These are phyloP conservation scores for Neoascia interrupta DNA, from an alignment of 2,888 invertebrate species.

Conservation along the genomic window DNA sequence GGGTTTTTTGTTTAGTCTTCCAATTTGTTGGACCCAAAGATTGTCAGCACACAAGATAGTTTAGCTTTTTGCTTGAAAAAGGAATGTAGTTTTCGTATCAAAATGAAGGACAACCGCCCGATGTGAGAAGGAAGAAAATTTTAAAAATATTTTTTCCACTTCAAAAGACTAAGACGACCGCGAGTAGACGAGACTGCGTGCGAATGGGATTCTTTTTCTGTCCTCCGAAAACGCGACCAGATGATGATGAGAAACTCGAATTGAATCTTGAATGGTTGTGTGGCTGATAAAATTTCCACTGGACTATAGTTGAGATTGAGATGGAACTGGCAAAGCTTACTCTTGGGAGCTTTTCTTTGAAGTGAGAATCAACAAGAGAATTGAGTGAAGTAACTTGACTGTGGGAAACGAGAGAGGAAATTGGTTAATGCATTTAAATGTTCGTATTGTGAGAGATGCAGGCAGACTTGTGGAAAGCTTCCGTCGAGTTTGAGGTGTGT, in stretches of 20 bases:
- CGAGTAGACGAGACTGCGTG: conserved; percentile 51
- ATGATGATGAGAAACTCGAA: conserved; percentile 63
- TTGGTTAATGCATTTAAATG: no score
- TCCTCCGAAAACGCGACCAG: conserved; percentile 61
- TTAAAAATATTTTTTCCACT: conserved; percentile 30
- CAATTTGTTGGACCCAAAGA: background rate
- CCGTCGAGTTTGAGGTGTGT: no score
- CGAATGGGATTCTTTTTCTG: conserved; percentile 60
- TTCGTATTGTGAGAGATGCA: no score
- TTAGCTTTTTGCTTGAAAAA: background rate
- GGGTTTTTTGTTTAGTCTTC: background rate
- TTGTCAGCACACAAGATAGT: no score
- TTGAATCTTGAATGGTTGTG: conserved; percentile 43
- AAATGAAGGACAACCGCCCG: conserved; percentile 27
- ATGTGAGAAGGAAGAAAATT: conserved; percentile 17
- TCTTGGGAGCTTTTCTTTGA: background rate
- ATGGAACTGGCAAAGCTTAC: conserved; percentile 46
- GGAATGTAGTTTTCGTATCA: background rate
- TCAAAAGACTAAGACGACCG: conserved; percentile 48
- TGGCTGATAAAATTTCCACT: conserved; percentile 33
- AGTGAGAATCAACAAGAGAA: no score
- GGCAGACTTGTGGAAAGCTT: no score
- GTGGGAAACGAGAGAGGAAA: no score
- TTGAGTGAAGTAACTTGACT: no score
- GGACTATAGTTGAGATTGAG: conserved; percentile 19